Percentiles rank a stretch among this genome's conserved stretches.
phyloP scores from a whole-genome alignment of 2,113 vertebrate genomes.

The human (Homo sapiens) region GRCh38 chr1:24608001-24608500 shows the following conservation, averaged over 20 bases:
- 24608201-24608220: background rate
- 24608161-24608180: background rate
- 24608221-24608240: background rate
- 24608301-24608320: background rate
- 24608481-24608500: background rate
- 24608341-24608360: background rate
- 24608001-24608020: background rate
- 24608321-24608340: background rate
- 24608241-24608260: background rate
- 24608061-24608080: background rate
- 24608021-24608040: background rate
- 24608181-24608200: background rate
- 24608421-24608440: background rate
- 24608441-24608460: background rate
- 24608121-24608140: background rate
- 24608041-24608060: background rate
- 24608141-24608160: background rate
- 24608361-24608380: background rate
- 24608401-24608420: background rate
- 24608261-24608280: background rate
- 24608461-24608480: background rate
- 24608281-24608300: background rate
- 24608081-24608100: background rate
- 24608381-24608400: background rate
- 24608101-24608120: background rate